These are phyloP conservation scores for Tipula helvola DNA, from an alignment of 2,888 invertebrate species.

Conservation along the genomic window DNA sequence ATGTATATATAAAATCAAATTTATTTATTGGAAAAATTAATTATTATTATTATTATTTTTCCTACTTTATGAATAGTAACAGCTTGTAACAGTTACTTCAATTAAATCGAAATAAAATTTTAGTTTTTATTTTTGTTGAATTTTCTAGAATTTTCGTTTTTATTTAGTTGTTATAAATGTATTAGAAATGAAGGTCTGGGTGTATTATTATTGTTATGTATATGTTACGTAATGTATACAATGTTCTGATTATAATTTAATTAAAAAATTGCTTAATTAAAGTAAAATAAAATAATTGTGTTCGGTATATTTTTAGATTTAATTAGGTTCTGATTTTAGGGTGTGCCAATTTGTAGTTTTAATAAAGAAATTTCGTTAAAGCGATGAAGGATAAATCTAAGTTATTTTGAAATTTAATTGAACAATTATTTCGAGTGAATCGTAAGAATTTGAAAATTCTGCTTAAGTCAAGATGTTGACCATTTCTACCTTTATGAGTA, in stretches of 20 bases:
- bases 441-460: no score
- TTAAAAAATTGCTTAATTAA: neutral
- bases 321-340: no score
- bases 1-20: neutral
- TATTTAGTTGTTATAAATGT: neutral
- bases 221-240: neutral
- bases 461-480: no score
- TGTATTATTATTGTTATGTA: neutral
- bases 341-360: no score
- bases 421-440: no score
- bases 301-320: no score
- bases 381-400: no score
- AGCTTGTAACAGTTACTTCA: neutral
- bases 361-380: no score
- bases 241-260: neutral
- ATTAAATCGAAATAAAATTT: neutral
- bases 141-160: neutral
- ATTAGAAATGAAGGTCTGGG: neutral
- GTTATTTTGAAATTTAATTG: no score
- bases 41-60: neutral
- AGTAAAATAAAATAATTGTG: neutral
- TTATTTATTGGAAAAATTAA: neutral
- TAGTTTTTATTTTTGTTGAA: neutral
- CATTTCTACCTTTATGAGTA: no score
- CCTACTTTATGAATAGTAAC: neutral